Conservation (phyloP, 1,140 invertebrate species). For the Saccostrea cuccullata region DNA sequence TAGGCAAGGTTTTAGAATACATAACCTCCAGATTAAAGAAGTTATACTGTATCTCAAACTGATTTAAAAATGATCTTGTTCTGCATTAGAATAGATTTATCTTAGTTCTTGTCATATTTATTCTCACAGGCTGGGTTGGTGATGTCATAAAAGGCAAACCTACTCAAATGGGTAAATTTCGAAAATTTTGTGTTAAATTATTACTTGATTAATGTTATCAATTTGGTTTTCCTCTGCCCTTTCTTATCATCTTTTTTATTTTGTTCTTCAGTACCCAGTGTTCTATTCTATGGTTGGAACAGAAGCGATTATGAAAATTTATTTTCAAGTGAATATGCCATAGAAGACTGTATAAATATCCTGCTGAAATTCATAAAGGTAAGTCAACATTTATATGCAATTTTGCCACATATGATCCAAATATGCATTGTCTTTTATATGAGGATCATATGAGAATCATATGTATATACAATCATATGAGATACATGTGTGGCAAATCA, state of each 20-base stretch:
- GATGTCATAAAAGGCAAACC: slow-evolving; percentile 82
- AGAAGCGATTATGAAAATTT: slow-evolving; percentile 83
- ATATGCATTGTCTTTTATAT: no score
- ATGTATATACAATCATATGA: no score
- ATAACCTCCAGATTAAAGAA: no score
- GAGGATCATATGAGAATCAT: no score
- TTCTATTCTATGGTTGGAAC: slow-evolving; percentile 93
- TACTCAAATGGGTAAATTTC: slow-evolving; percentile 74
- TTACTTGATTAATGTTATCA: no score
- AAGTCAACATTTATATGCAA: background rate
- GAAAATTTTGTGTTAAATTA: background rate
- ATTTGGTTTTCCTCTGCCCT: no score
- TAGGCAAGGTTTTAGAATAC: no score
- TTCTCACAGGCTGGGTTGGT: slow-evolving; percentile 80
- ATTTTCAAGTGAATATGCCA: slow-evolving; percentile 82
- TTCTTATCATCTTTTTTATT: background rate
- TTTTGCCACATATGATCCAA: no score
- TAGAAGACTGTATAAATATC: slow-evolving; percentile 73
- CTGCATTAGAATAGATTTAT: background rate
- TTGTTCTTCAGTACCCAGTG: slow-evolving; percentile 84
- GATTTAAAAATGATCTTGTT: no score
- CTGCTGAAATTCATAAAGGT: slow-evolving; percentile 73
- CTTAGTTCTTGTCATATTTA: background rate
- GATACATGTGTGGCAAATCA: no score
- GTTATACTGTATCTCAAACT: no score